phyloP scores from a whole-genome alignment of 1,140 invertebrate species.

The Drosophila lowei region DNA sequence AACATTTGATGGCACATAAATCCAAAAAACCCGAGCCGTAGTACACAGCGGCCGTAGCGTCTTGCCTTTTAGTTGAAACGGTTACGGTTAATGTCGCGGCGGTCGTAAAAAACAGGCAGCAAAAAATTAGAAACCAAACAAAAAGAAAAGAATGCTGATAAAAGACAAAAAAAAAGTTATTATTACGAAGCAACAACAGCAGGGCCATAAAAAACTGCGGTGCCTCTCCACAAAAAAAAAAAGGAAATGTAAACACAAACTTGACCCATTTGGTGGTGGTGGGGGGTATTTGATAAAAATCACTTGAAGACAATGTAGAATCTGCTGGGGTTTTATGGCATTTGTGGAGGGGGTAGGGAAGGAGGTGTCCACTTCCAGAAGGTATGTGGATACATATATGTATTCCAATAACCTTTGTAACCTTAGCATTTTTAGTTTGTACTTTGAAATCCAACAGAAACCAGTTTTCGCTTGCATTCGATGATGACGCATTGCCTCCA shows the following conservation, averaged over 20 bases:
- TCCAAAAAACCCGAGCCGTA: constrained; percentile 43
- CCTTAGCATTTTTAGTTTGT: constrained; percentile 23
- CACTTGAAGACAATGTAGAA: constrained; percentile 21
- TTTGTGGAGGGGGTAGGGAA: not conserved
- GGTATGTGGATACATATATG: no score
- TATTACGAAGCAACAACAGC: constrained; percentile 29
- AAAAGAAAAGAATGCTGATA: constrained; percentile 46
- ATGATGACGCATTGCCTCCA: constrained; percentile 46
- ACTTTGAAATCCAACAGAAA: constrained; percentile 32
- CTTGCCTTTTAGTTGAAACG: constrained; percentile 49
- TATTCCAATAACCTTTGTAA: constrained; percentile 40
- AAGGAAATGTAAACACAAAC: constrained; percentile 65
- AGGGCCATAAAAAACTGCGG: constrained; percentile 47
- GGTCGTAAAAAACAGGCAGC: constrained; percentile 58
- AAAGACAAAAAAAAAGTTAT: constrained; percentile 28
- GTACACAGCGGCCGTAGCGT: not conserved
- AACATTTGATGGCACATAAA: constrained; percentile 71
- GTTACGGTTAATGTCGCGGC: constrained; percentile 73
- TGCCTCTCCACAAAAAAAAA: constrained; percentile 22
- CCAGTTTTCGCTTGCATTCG: constrained; percentile 52
- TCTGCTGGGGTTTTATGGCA: not conserved
- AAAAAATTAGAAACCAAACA: constrained; percentile 46
- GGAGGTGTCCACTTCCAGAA: not conserved
- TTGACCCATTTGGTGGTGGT: constrained; percentile 61
- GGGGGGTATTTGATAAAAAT: constrained; percentile 21